Evolutionary conservation across 2,113 vertebrate species (phyloP), one percentile per base, ranked within the genome.

Genomic region (Engraulis encrasicolus): DNA sequence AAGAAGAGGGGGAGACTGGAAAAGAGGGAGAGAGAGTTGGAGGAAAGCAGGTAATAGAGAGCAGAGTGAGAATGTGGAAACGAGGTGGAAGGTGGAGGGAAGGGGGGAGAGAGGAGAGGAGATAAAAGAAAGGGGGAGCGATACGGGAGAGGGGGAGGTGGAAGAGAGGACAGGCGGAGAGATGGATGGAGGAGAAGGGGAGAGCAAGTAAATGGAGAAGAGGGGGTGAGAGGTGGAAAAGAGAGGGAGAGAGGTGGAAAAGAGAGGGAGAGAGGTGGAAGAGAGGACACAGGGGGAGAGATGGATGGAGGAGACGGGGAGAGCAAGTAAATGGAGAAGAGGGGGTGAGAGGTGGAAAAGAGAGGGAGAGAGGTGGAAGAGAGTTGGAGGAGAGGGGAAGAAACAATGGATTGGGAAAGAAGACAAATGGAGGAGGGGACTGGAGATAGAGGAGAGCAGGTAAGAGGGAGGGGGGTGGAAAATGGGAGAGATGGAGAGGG

Each of bases 241-340:
- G 78, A 79, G 78, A 80, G 15, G 4, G 15, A n/a, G 36, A 50
- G 15, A 31, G 12, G 14, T 6, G 23, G 37, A 71, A 38, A 23
- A 50, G 86, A 37, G 90, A 19, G 58, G 58, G 61, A 6, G 40
- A 61, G n/a, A 20, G 34, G 7, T n/a, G n/a, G n/a, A n/a, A n/a
- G n/a, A n/a, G n/a, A 50, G 40, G 49, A 78, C 11, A 52, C 71
- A 61, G n/a, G 15, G 50, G 14, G 77, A 23, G 38, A n/a, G n/a
- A n/a, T n/a, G n/a, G n/a, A n/a, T n/a, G 78, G 79, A 78, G 77
- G 78, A 61, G 80, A 45, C 79, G 49, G 78, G 37, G 31, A 82
- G 38, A 83, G 2, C 77, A 15, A 50, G 38, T 50, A 23, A 77
- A 49, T 36, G 77, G 74, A 38, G 79, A 36, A 58, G 45, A 48